These are phyloP conservation scores for Agonopterix subpropinquella DNA, from an alignment of 2,888 invertebrate genomes.

Conservation along the genomic window DNA sequence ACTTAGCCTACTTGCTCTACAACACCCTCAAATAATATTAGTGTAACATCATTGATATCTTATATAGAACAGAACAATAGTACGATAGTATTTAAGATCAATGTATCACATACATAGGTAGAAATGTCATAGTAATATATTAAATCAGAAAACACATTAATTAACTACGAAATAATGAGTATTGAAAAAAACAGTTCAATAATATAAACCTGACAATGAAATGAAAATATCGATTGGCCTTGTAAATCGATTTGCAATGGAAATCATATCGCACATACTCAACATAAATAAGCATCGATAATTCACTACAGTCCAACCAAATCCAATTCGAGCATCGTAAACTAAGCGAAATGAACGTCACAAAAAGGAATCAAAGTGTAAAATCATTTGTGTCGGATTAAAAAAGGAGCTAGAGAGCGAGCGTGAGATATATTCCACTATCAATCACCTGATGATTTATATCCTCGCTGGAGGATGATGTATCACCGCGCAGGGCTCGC, in stretches of 20 bases:
- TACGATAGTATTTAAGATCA: no score
- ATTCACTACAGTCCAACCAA: constrained; percentile 2
- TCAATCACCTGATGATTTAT: constrained; percentile 73
- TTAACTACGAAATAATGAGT: no score
- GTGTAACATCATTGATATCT: no score
- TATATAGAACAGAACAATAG: no score
- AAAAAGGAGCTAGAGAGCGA: constrained; percentile 68
- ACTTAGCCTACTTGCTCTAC: no score
- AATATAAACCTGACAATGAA: no score
- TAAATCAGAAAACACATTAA: no score
- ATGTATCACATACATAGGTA: no score
- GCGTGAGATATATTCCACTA: constrained; percentile 69
- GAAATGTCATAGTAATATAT: no score
- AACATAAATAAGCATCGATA: not conserved
- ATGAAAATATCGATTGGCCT: not conserved
- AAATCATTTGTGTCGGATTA: constrained; percentile 72
- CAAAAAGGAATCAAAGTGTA: constrained; percentile 66
- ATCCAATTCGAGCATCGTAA: constrained; percentile 41
- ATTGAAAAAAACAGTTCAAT: no score
- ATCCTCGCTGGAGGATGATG: constrained; percentile 63
- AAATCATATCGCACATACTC: not conserved
- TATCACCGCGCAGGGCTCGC: constrained; percentile 48
- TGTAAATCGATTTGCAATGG: not conserved
- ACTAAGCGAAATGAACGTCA: constrained; percentile 54
- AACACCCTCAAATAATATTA: no score